Evolutionary conservation across 2,797 vertebrate genomes (phyloP).

Genomic region (Gymnodraco acuticeps): DNA sequence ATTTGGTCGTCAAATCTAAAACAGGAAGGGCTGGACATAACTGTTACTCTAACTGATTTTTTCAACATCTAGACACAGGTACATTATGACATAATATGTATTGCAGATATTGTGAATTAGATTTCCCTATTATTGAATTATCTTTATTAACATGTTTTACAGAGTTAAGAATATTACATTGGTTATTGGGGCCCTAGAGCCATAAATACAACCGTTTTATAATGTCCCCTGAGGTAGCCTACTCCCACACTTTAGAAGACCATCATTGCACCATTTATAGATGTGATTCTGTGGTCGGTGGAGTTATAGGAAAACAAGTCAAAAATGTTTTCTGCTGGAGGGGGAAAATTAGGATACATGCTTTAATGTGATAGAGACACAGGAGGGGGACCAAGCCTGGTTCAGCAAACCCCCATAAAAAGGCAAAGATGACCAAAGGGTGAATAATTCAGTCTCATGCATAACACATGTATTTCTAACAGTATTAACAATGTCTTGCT

Average conservation of each 20-base stretch:
- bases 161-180: neutral
- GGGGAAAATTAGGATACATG: neutral
- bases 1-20: no score
- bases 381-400: neutral
- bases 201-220: neutral
- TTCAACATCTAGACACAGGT: neutral
- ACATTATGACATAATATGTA: neutral
- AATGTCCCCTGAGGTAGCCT: neutral
- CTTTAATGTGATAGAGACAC: neutral
- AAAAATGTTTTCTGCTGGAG: slow-evolving; percentile 1
- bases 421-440: neutral
- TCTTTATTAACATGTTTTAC: neutral
- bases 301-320: neutral
- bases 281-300: neutral
- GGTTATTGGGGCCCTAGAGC: neutral
- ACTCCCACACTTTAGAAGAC: neutral
- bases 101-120: neutral
- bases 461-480: no score
- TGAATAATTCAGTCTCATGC: no score
- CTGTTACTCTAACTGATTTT: no score
- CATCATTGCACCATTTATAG: neutral
- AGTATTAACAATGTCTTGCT: no score
- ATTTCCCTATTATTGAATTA: neutral
- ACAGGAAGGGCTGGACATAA: no score
- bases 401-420: neutral